Percentiles rank a stretch among this genome's conserved stretches.
Evolutionary conservation across 2,888 invertebrate genomes (phyloP).

Genomic region (Melikaiella ostensackeni): DNA sequence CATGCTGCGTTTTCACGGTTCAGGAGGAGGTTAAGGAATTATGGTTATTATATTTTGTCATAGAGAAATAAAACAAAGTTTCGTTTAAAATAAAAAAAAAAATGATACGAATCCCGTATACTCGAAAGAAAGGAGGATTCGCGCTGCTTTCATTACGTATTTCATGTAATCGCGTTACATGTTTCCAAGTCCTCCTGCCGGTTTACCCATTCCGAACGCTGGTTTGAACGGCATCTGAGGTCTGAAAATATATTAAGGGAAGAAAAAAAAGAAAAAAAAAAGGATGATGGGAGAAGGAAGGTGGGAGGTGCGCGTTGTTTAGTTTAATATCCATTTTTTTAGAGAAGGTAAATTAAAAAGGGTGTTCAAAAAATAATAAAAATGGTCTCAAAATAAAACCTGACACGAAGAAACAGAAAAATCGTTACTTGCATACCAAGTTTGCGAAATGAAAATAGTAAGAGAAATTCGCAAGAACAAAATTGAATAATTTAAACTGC

Average conservation of each 20-base stretch:
- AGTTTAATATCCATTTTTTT: neutral
- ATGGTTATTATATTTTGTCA: neutral
- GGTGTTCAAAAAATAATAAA: neutral
- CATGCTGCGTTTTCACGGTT: neutral
- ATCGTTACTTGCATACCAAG: neutral
- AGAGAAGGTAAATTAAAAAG: neutral
- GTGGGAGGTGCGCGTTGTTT: constrained; percentile 20
- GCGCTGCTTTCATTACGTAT: constrained; percentile 27
- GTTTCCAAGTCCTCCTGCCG: constrained; percentile 18
- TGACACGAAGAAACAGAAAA: neutral
- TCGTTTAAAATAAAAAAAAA: constrained; percentile 5
- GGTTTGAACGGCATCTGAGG: constrained; percentile 31
- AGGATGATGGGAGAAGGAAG: constrained; percentile 6
- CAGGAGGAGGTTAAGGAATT: neutral
- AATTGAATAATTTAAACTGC: constrained; percentile 42
- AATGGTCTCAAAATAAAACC: neutral
- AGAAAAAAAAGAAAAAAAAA: constrained; percentile 38
- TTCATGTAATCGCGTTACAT: constrained; percentile 8
- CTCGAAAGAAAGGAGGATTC: neutral
- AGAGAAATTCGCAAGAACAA: constrained; percentile 22
- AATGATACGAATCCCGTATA: neutral
- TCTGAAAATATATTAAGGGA: constrained; percentile 45
- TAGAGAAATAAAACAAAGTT: constrained; percentile 3
- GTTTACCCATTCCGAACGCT: constrained; percentile 18
- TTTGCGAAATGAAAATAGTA: constrained; percentile 6